Conservation (phyloP, 2,888 invertebrate species). For the Lycaena phlaeas region DNA sequence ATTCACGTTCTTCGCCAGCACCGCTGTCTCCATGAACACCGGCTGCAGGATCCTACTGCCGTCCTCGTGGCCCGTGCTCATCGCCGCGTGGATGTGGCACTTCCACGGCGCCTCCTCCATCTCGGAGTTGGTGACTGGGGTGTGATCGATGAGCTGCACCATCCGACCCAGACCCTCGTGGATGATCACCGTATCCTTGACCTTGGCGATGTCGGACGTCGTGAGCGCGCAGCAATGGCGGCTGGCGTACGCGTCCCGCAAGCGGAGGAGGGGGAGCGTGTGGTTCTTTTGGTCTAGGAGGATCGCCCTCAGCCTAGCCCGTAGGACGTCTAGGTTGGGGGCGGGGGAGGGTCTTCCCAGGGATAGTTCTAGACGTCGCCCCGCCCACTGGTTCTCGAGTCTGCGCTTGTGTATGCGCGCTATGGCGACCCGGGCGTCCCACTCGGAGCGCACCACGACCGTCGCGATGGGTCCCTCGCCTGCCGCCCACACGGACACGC, state of each 20-base stretch:
- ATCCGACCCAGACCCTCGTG: constrained; percentile 58
- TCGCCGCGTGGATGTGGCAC: constrained; percentile 61
- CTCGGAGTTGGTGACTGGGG: constrained; percentile 43
- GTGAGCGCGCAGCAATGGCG: constrained; percentile 84
- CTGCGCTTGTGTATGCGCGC: constrained; percentile 88
- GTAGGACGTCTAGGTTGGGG: constrained; percentile 75
- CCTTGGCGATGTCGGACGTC: constrained; percentile 79
- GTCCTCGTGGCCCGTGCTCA: constrained; percentile 48
- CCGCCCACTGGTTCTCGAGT: constrained; percentile 75
- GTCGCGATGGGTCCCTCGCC: constrained; percentile 75
- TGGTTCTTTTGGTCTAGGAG: constrained; percentile 83
- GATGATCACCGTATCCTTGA: constrained; percentile 79
- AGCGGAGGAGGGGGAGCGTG: constrained; percentile 83
- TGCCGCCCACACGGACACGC: constrained; percentile 51
- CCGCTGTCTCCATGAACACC: constrained; percentile 77
- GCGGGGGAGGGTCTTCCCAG: constrained; percentile 75
- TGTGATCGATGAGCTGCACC: constrained; percentile 52
- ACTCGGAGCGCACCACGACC: constrained; percentile 79
- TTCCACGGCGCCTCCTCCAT: constrained; percentile 64
- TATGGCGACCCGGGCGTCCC: constrained; percentile 82
- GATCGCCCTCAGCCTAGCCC: constrained; percentile 80
- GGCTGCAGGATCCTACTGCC: constrained; percentile 75
- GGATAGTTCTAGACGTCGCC: constrained; percentile 84
- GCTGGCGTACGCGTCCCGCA: constrained; percentile 87
- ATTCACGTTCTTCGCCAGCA: constrained; percentile 77